Percentiles rank a stretch among this genome's conserved stretches.
phyloP scores from a whole-genome alignment of 2,888 invertebrate species.

The Drosophila recens region DNA sequence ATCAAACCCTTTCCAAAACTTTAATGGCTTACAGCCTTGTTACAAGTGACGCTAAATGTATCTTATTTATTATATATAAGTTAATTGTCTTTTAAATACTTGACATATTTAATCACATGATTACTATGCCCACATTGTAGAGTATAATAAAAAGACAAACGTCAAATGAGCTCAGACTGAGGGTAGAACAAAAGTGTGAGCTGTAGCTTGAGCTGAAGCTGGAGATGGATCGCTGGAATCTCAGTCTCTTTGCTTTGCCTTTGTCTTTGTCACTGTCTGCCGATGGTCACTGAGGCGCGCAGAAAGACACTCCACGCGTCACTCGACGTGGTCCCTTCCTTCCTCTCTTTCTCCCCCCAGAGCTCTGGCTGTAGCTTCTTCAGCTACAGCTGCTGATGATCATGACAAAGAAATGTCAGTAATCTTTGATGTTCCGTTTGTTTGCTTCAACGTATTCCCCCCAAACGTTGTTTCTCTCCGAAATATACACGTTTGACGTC shows the following conservation, averaged over 20 bases:
- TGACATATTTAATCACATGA: not conserved
- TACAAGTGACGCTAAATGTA: too few relatives aligned
- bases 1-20: too few relatives aligned
- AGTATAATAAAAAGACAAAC: constrained; percentile 28
- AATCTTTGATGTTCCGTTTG: constrained; percentile 33
- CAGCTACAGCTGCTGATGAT: constrained; percentile 30
- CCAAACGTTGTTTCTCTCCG: constrained; percentile 8
- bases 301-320: constrained; percentile 38
- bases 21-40: too few relatives aligned
- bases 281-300: constrained; percentile 57
- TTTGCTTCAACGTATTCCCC: constrained; percentile 12
- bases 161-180: constrained; percentile 35
- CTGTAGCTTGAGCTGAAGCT: constrained; percentile 17
- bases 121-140: constrained; percentile 10
- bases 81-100: not conserved
- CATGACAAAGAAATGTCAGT: constrained; percentile 70
- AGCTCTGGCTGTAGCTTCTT: constrained; percentile 4
- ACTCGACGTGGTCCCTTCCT: constrained; percentile 10
- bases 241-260: constrained; percentile 33
- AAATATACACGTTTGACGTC: constrained; percentile 64
- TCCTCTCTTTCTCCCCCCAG: not conserved
- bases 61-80: too few relatives aligned
- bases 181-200: constrained; percentile 27
- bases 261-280: constrained; percentile 55
- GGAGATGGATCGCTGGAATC: constrained; percentile 27